Percentiles rank a stretch among this genome's conserved stretches.
Conservation (phyloP, 2,888 invertebrate genomes). For the Scaeva pyrastri region DNA sequence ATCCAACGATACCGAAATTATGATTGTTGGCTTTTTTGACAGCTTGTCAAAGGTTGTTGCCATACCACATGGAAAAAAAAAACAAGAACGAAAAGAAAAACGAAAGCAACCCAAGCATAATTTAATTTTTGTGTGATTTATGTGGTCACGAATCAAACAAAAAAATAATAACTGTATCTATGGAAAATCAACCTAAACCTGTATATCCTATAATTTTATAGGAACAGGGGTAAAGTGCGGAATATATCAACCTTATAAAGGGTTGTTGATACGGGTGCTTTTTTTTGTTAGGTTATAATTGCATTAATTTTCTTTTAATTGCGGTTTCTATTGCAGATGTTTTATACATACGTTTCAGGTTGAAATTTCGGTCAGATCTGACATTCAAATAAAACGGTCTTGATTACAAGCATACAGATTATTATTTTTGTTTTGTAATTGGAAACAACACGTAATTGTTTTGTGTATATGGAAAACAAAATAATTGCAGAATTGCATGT, state of each 20-base stretch:
- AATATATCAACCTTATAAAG: not conserved
- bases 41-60: conserved; percentile 57
- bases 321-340: conserved; percentile 67
- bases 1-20: conserved; percentile 30
- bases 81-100: not conserved
- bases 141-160: conserved; percentile 57
- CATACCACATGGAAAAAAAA: not conserved
- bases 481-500: conserved; percentile 24
- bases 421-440: not conserved
- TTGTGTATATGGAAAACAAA: not conserved
- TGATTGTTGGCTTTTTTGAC: conserved; percentile 63
- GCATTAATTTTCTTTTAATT: conserved; percentile 70
- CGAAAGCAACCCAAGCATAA: conserved; percentile 39
- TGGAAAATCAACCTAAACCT: conserved; percentile 8
- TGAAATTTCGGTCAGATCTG: not conserved
- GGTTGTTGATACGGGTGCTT: conserved; percentile 6
- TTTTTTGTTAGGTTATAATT: conserved; percentile 55
- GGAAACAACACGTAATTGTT: not conserved
- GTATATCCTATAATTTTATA: not conserved
- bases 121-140: conserved; percentile 57
- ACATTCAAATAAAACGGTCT: conserved; percentile 28
- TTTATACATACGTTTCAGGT: conserved; percentile 15
- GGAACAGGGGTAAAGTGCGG: not conserved
- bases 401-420: not conserved
- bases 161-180: conserved; percentile 40